These are phyloP conservation scores for Lumbricus terrestris DNA, from an alignment of 2,888 invertebrate genomes.

Conservation along the genomic window DNA sequence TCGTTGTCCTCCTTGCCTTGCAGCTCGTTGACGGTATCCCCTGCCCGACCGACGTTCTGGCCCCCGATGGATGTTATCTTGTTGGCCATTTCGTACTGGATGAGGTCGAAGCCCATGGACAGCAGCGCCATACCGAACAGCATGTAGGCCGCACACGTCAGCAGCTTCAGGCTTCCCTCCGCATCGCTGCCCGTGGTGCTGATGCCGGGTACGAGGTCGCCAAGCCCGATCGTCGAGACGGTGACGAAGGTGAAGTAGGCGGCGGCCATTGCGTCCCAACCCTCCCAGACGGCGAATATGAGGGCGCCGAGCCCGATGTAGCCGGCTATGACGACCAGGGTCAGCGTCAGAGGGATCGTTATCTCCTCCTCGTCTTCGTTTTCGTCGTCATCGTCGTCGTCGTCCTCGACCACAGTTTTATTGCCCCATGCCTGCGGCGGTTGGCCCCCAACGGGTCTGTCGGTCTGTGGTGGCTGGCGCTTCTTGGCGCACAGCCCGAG, in stretches of 20 bases:
- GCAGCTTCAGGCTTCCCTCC: slow-evolving; percentile 46
- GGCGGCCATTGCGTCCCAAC: slow-evolving; percentile 50
- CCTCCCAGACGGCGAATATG: slow-evolving; percentile 57
- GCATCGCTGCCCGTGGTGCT: neutral
- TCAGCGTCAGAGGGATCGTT: slow-evolving; percentile 57
- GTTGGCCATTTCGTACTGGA: slow-evolving; percentile 56
- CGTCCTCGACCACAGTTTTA: neutral
- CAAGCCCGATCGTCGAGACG: slow-evolving; percentile 58
- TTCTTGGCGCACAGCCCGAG: slow-evolving; percentile 39
- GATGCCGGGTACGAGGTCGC: slow-evolving; percentile 48
- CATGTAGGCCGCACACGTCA: slow-evolving; percentile 54
- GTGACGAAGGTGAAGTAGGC: slow-evolving; percentile 60
- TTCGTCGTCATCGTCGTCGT: slow-evolving; percentile 23
- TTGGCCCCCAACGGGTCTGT: neutral
- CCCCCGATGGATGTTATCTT: slow-evolving; percentile 9
- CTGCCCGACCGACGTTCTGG: slow-evolving; percentile 11
- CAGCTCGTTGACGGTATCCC: slow-evolving; percentile 22
- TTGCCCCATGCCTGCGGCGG: neutral
- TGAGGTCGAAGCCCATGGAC: slow-evolving; percentile 59
- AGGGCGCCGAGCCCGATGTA: slow-evolving; percentile 57
- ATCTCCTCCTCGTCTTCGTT: slow-evolving; percentile 53
- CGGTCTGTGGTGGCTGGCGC: neutral
- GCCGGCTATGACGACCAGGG: slow-evolving; percentile 55
- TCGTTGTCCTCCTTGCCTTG: neutral
- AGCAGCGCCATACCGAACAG: slow-evolving; percentile 59